Evolutionary conservation across 2,797 vertebrate species (phyloP).

Genomic region (Luscinia megarhynchos): DNA sequence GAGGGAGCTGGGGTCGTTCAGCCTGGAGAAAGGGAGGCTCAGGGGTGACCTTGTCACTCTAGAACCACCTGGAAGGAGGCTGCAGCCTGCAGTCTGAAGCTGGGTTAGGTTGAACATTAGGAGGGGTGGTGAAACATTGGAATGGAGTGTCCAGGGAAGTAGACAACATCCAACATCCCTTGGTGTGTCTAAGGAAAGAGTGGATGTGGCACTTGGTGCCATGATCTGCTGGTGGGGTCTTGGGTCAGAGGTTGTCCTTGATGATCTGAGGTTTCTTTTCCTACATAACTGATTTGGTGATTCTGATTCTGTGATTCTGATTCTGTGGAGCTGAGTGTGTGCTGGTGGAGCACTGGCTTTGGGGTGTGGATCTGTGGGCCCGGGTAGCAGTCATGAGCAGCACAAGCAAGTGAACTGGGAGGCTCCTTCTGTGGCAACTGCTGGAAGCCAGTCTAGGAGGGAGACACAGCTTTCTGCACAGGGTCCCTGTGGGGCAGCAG

Average conservation of each 20-base stretch:
- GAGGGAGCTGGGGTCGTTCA: neutral
- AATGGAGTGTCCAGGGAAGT: neutral
- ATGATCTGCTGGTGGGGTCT: neutral
- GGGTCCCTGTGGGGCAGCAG: accelerated
- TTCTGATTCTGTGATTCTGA: neutral
- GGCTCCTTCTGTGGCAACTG: neutral
- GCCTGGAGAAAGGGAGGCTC: neutral
- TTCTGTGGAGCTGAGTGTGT: neutral
- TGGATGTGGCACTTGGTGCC: neutral
- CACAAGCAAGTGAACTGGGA: neutral
- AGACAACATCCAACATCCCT: neutral
- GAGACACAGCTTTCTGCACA: accelerated
- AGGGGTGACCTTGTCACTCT: accelerated
- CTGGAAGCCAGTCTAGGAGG: neutral
- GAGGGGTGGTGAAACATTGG: neutral
- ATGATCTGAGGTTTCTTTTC: neutral
- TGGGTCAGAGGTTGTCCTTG: neutral
- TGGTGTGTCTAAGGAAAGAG: neutral
- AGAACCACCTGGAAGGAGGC: neutral
- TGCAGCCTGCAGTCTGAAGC: neutral
- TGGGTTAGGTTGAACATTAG: neutral
- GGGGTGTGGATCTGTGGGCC: neutral
- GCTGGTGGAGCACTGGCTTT: neutral
- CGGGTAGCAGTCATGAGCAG: accelerated
- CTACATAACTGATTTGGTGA: neutral